Conservation (phyloP, 2,888 invertebrate species). For the Caenorhabditis angaria region DNA sequence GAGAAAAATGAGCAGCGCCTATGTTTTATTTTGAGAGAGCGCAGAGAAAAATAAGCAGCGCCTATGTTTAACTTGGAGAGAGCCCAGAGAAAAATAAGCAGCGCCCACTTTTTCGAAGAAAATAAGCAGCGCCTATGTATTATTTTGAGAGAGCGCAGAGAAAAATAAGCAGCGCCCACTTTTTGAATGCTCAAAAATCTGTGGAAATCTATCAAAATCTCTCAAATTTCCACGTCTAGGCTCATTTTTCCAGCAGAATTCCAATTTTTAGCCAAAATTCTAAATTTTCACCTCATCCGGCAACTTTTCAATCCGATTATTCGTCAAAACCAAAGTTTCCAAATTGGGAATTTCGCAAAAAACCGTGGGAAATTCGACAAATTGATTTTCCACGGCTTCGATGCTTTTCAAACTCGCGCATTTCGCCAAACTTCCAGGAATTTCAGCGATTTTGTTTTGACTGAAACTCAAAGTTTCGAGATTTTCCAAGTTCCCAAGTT, state of each 20-base stretch:
- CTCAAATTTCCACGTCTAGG: too few relatives aligned
- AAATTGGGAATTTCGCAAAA: conserved; percentile 18
- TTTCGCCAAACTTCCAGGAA: conserved; percentile 77
- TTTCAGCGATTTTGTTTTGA: conserved; percentile 82
- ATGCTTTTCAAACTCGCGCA: conserved; percentile 26
- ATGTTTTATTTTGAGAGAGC: too few relatives aligned
- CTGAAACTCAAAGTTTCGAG: conserved; percentile 79
- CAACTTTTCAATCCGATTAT: conserved; percentile 31
- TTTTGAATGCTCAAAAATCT: too few relatives aligned
- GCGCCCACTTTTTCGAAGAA: too few relatives aligned
- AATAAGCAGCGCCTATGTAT: too few relatives aligned
- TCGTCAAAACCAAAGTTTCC: conserved; percentile 29
- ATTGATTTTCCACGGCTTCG: conserved; percentile 24
- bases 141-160: too few relatives aligned
- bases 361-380: conserved; percentile 21
- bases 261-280: neutral
- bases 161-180: too few relatives aligned
- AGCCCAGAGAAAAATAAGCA: too few relatives aligned
- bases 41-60: too few relatives aligned
- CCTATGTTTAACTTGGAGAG: too few relatives aligned
- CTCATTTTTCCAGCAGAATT: neutral
- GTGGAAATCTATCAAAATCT: too few relatives aligned
- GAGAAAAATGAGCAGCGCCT: too few relatives aligned
- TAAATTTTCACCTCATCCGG: conserved; percentile 26
- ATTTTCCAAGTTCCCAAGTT: conserved; percentile 74